Evolutionary conservation across 2,113 vertebrate genomes (phyloP).

Genomic region (Myanophis thanlyinensis): DNA sequence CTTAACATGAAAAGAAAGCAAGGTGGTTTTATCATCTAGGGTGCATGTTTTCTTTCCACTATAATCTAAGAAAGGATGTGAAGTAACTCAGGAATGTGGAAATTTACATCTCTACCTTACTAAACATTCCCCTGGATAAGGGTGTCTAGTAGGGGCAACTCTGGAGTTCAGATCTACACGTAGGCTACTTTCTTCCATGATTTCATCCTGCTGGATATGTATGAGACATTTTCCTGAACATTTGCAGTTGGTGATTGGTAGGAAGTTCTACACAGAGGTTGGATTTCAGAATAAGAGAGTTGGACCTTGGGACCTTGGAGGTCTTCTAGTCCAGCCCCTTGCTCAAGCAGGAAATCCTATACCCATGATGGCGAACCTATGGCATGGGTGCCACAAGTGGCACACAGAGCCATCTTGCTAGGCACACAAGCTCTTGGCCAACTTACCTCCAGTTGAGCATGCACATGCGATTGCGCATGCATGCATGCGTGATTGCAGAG

Average conservation of each 20-base stretch:
- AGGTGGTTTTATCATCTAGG: background rate
- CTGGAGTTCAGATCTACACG: background rate
- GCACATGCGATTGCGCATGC: no score
- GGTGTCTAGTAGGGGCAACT: no score
- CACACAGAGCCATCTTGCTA: no score
- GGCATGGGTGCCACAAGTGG: no score
- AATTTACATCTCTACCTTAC: background rate
- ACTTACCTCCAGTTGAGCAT: no score
- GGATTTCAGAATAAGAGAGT: background rate
- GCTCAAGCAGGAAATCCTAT: background rate
- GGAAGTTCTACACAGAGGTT: background rate
- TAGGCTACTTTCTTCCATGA: background rate
- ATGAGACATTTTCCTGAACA: background rate
- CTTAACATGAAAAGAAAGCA: background rate
- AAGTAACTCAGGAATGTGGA: background rate
- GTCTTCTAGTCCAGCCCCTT: background rate
- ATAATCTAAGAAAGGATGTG: background rate
- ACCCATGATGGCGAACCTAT: no score
- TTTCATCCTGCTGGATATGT: background rate
- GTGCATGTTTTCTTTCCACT: background rate
- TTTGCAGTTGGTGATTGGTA: background rate
- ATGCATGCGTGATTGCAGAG: no score
- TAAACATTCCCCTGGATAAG: background rate
- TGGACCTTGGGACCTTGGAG: background rate
- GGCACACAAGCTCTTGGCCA: no score